These are phyloP conservation scores for Centropus unirufus DNA, from an alignment of 2,113 vertebrate species.

Conservation along the genomic window DNA sequence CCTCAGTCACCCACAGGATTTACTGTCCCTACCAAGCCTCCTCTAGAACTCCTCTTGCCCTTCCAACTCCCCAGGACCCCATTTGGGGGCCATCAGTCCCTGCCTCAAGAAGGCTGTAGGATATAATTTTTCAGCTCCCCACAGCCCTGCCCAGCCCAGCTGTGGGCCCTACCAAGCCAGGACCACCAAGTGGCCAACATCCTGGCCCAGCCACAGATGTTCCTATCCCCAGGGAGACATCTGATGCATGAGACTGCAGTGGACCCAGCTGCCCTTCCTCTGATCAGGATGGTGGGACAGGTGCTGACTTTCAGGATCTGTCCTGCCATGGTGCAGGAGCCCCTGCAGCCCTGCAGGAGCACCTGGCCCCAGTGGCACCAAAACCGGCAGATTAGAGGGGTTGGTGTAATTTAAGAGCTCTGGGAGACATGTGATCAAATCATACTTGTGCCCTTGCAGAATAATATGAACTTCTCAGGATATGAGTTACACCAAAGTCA, in stretches of 20 bases:
- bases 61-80: too few relatives aligned
- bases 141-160: background rate
- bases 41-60: fast-evolving
- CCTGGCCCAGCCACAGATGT: background rate
- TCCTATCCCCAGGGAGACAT: background rate
- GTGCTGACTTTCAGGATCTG: background rate
- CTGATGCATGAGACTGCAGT: too few relatives aligned
- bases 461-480: background rate
- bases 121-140: background rate
- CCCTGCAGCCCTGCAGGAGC: too few relatives aligned
- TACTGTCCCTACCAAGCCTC: too few relatives aligned
- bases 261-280: background rate
- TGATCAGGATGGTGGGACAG: background rate
- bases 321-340: fast-evolving
- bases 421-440: background rate
- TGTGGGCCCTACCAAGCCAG: too few relatives aligned
- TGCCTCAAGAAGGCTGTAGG: background rate
- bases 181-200: too few relatives aligned
- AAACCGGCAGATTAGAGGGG: fast-evolving
- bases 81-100: fast-evolving
- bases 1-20: too few relatives aligned
- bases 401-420: background rate
- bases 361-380: fast-evolving
- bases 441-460: background rate
- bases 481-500: background rate